A percentile compares a stretch with the other conserved stretches of the same genome.
Conservation (phyloP, 2,113 vertebrate genomes). For the Anarhynchus alexandrinus region DNA sequence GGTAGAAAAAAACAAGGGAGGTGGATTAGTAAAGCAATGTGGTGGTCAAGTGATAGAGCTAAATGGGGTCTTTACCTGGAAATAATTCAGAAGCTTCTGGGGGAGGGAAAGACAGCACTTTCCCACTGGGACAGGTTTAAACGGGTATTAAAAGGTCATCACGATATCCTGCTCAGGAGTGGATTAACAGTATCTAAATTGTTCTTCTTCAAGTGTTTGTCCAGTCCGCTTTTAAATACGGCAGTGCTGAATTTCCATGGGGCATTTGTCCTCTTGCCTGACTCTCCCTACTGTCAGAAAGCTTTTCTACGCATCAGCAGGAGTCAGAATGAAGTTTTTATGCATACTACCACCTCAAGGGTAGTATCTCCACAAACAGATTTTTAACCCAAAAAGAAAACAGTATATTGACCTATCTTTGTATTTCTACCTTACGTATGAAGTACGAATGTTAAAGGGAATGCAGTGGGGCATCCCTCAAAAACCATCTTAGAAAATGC, state of each 20-base stretch:
- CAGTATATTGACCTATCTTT: neutral
- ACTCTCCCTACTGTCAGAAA: neutral
- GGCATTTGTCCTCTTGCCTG: neutral
- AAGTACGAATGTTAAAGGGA: neutral
- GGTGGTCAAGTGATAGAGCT: neutral
- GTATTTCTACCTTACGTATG: neutral
- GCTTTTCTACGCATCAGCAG: neutral
- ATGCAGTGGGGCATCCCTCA: neutral
- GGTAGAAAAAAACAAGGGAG: neutral
- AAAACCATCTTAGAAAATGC: neutral
- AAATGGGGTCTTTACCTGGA: neutral
- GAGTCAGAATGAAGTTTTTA: neutral
- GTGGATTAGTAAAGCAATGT: neutral
- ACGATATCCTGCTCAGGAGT: rapidly evolving
- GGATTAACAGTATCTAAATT: neutral
- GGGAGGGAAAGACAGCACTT: neutral
- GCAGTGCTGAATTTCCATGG: neutral
- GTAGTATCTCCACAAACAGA: neutral
- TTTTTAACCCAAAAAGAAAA: neutral
- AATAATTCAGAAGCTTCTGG: neutral
- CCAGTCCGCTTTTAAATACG: neutral
- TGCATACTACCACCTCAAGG: neutral
- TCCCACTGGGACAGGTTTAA: neutral
- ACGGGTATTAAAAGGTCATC: neutral
- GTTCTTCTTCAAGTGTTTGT: neutral